Base-by-base conservation (phyloP, 2,888 invertebrate genomes). In the Noctua pronuba region DNA sequence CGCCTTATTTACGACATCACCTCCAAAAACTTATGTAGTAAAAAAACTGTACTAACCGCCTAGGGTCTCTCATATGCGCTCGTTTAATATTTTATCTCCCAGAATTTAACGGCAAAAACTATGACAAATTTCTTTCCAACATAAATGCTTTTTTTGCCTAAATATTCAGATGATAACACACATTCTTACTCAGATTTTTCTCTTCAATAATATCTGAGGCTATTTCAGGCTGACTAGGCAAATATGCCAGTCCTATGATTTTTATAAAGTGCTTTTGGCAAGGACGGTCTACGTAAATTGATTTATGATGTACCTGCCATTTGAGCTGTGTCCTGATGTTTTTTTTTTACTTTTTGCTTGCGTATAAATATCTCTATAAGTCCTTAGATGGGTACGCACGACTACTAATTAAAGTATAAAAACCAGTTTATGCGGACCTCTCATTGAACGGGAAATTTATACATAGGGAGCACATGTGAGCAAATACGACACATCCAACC, bases 131-230 rank as follows among this genome's bases (percentile, higher is more conserved):
- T 18, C 4, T 38, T 49, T 18, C 5, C 1, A 41, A n/a, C 4
- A 31, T 24, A 4, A 13, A 24, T 38, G 1, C 1, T 1, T 46
- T 7, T 28, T 60, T 55, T 55, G 31, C 8, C 44, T 8, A 55
- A 11, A 60, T 49, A 46, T 73, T 38, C 28, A 21, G 55, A 73
- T 73, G 55, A 73, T 68, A 41, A 73, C 28, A 52, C 38, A 62
- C 28, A 73, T 73, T 49, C 21, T 41, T 49, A 41, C 24, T 24
- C 0, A 16, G 24, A 60, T n/a, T 60, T 60, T 44, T 60, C 31
- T 44, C 24, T 18, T 28, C 7, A 24, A 41, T 52, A 73, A 41
- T 11, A 16, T 41, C 38, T 24, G 7, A 38, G 24, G 24, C 18
- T 13, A 13, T 65, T 35, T 65, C 7, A 44, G 21, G 44, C 64